phyloP scores from a whole-genome alignment of 2,113 vertebrate species.

The Bungarus multicinctus region DNA sequence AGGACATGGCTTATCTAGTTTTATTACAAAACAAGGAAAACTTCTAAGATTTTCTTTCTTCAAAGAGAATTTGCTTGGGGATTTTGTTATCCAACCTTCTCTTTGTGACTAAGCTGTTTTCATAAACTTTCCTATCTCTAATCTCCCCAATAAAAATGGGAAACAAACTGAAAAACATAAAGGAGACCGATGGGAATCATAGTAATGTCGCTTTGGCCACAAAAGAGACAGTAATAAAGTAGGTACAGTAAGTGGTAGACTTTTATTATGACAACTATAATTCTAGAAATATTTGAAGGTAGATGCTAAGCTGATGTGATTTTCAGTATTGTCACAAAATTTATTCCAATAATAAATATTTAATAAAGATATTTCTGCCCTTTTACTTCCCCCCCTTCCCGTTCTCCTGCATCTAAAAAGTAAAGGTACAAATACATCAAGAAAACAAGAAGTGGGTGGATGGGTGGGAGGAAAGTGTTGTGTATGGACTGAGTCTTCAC shows the following conservation, averaged over 20 bases:
- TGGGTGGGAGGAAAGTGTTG: background rate
- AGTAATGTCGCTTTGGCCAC: conserved; percentile 52
- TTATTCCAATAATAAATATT: background rate
- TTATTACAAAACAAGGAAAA: conserved; percentile 30
- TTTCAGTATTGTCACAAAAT: background rate
- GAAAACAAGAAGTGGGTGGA: background rate
- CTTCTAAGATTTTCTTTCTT: conserved; percentile 22
- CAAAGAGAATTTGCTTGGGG: background rate
- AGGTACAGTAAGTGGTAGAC: conserved; percentile 34
- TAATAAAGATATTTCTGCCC: background rate
- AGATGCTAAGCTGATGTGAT: background rate
- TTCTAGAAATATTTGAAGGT: conserved; percentile 27
- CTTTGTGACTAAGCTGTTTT: conserved; percentile 44
- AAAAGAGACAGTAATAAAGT: conserved; percentile 53
- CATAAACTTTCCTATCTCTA: conserved; percentile 54
- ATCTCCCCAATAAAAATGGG: conserved; percentile 49
- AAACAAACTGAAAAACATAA: conserved; percentile 60
- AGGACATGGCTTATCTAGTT: background rate
- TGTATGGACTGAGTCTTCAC: too few species aligned
- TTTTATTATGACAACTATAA: conserved; percentile 42
- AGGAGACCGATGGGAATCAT: conserved; percentile 62
- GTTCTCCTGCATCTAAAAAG: background rate
- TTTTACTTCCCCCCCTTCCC: background rate
- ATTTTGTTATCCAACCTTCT: conserved; percentile 15
- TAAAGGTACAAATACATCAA: background rate